Conservation (phyloP, 1,140 invertebrate genomes). For the Stegodyphus mimosarum region DNA sequence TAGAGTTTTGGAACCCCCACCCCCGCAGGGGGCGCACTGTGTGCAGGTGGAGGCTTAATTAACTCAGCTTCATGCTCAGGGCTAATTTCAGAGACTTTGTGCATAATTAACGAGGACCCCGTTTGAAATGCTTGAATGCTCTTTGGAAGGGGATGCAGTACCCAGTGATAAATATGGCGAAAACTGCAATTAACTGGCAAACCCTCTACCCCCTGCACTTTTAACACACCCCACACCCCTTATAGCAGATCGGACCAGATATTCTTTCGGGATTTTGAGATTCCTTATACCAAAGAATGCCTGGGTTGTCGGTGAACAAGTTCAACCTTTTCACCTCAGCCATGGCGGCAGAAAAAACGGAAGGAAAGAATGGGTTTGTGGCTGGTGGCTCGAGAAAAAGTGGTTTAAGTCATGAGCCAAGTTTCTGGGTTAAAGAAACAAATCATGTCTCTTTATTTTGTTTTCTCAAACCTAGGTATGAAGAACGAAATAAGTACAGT, state of each 20-base stretch:
- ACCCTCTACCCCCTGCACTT: constrained; percentile 2
- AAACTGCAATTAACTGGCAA: constrained; percentile 59
- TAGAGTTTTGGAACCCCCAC: constrained; percentile 41
- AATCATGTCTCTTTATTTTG: too few species aligned
- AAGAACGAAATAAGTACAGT: too few species aligned
- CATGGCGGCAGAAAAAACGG: too few species aligned
- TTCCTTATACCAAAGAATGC: too few species aligned
- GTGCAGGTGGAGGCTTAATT: constrained; percentile 61
- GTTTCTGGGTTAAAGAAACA: too few species aligned
- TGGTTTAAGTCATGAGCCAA: too few species aligned
- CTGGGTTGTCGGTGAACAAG: too few species aligned
- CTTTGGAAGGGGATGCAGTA: constrained; percentile 45
- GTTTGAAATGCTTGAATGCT: constrained; percentile 58
- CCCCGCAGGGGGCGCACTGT: background rate
- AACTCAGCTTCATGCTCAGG: constrained; percentile 60
- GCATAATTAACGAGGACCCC: constrained; percentile 58
- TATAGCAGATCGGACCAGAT: background rate
- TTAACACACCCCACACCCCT: background rate
- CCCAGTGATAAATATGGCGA: constrained; percentile 57
- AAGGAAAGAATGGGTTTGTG: too few species aligned
- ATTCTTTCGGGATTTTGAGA: too few species aligned
- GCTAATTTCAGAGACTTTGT: constrained; percentile 60
- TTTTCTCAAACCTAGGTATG: too few species aligned
- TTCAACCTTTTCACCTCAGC: too few species aligned
- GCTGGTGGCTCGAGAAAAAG: too few species aligned